A percentile compares a stretch with the other conserved stretches of the same genome.
Conservation (phyloP, 64 coral and sea anemone species). For the Montipora sp. region DNA sequence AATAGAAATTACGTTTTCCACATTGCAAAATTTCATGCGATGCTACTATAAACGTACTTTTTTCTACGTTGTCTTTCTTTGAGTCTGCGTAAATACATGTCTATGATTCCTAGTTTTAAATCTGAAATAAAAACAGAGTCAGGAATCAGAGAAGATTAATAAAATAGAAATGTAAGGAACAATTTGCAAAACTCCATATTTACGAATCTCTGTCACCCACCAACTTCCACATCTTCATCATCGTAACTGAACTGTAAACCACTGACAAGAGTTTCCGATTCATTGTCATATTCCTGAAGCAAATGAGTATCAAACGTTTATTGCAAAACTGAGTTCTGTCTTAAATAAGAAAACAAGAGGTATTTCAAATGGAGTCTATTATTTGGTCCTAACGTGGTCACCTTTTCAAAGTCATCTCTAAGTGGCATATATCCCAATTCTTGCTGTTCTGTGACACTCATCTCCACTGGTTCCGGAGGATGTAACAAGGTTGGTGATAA, state of each 20-base stretch:
- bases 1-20: no score
- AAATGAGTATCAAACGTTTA: background rate
- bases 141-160: background rate
- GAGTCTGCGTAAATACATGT: conserved; percentile 94
- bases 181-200: background rate
- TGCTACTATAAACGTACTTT: conserved; percentile 66
- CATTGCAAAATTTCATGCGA: no score
- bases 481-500: conserved; percentile 86
- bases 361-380: background rate
- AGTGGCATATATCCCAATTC: conserved; percentile 97
- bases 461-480: conserved; percentile 90
- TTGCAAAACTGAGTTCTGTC: background rate
- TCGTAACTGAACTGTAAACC: conserved; percentile 89
- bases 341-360: background rate
- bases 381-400: background rate
- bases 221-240: conserved; percentile 93
- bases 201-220: conserved; percentile 2
- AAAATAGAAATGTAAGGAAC: no score
- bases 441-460: conserved; percentile 86
- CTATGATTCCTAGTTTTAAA: conserved; percentile 89
- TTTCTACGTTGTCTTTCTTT: conserved; percentile 95
- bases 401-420: conserved; percentile 99
- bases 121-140: conserved; percentile 46
- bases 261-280: conserved; percentile 97
- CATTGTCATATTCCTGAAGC: conserved; percentile 96